A percentile compares a stretch with the other conserved stretches of the same genome.
phyloP scores from a whole-genome alignment of 2,113 vertebrate species.

The Mustela lutreola region DNA sequence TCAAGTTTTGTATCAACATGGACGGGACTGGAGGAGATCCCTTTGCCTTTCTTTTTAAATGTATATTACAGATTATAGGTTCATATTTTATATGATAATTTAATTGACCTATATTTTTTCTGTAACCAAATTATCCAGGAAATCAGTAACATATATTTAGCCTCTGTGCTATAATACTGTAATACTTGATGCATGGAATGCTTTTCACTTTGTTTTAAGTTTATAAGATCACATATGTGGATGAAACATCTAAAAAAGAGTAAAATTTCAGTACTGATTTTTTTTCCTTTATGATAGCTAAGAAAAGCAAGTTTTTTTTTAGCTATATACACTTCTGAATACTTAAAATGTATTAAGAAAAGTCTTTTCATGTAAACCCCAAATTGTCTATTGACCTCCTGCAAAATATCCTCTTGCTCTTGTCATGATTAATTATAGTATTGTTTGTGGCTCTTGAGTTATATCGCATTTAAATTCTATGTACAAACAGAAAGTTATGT shows the following conservation, averaged over 20 bases:
- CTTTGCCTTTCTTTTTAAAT: neutral
- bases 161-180: neutral
- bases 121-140: neutral
- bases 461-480: neutral
- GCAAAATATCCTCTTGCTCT: neutral
- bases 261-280: neutral
- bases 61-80: no score
- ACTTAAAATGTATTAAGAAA: neutral
- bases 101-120: neutral
- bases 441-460: neutral
- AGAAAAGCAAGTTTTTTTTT: neutral
- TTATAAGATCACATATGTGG: neutral
- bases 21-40: no score
- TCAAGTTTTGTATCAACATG: no score
- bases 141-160: neutral
- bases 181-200: neutral
- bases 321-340: neutral
- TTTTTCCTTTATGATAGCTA: neutral
- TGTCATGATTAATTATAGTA: no score
- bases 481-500: neutral
- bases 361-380: neutral
- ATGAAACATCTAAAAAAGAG: neutral
- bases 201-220: neutral
- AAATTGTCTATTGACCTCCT: neutral
- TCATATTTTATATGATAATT: neutral